Evolutionary conservation across 2,797 vertebrate genomes (phyloP), one percentile per base, ranked within the genome.

Genomic region (Furcifer pardalis): DNA sequence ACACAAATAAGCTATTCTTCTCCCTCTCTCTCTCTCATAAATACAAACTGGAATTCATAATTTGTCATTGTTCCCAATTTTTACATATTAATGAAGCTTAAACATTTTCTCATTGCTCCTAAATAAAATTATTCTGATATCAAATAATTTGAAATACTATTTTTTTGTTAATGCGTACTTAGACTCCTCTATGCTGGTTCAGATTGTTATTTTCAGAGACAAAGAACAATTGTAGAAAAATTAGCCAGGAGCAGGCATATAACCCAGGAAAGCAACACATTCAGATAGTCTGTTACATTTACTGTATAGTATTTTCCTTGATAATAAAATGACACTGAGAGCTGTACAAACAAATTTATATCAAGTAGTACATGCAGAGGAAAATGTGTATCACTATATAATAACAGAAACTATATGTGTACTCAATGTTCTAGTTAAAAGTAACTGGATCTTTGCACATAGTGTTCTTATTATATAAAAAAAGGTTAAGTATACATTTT

Each of bases 381-480:
- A 87, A 89, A 86, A 77, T 84, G 80, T 21, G 4, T 23, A 65
- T 87, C 92, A 89, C 89, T 84, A 44, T 87, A 89, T 87, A 90
- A 86, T 89, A 52, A 82, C 42, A 89, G 25, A 81, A 87, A 84
- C 81, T 85, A 88, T 63, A 73, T 89, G 87, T 76, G 87, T 87
- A 93, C 88, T 87, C 76, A 52, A 30, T 91, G 89, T 90, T 92
- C 90, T 62, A 75, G 66, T 77, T 83, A 79, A 27, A 91, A 77
- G 52, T 83, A 93, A 92, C 72, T 63, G 52, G 81, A 65, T 79
- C 86, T 92, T 88, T 89, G 90, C 87, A 88, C 66, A 68, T 71
- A 85, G 85, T 88, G 84, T 25, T 72, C 83, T 89, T 92, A 90
- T n/a, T n/a, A 77, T 85, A 86, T 86, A 91, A 92, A 91, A 71